Base-by-base conservation (phyloP, 2,888 invertebrate species). In the Cataglyphis livida region DNA sequence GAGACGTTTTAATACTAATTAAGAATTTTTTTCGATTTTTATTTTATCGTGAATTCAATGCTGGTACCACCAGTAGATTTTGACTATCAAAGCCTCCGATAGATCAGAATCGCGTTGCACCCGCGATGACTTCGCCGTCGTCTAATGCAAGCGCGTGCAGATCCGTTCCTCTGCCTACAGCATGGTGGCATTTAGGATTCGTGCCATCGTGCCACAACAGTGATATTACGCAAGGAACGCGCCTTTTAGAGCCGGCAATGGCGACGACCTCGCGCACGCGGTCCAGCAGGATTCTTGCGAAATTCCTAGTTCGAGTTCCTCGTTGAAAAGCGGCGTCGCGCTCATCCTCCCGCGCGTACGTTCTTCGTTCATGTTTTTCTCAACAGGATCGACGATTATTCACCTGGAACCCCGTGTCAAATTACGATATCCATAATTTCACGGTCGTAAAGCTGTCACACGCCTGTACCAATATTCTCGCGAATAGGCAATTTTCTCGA, bases 141-240 rank as follows among this genome's bases (percentile, higher is more conserved):
- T 70, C 32, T 61, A 70, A 79, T 79, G 59, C 59, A 79, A 35
- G 35, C 59, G 68, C 51, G 64, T 41, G 35, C 32, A 18, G 44
- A n/a, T n/a, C 54, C 65, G 75, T 68, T 70, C 82, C 81, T 76
- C 73, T 81, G 81, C 81, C 84, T 66, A 74, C 87, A 83, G 48
- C 83, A 88, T 86, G 75, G 85, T 91, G 91, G 91, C 91, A 91
- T 91, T 91, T 91, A 91, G 82, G 90, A 91, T 86, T 87, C 85
- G 88, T 91, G 90, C 87, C 88, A 88, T 90, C 91, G 85, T 86
- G 87, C 81, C 82, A 74, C 82, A 9, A 66, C 66, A 76, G 73
- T 71, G 81, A 32, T 35, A 66, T 87, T 85, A 86, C 87, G 88
- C 87, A 87, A 89, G 86, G 21, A 51, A 51, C 70, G 83, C n/a